Base-by-base conservation (phyloP, 2,797 vertebrate species). In the Poeciliopsis turneri region DNA sequence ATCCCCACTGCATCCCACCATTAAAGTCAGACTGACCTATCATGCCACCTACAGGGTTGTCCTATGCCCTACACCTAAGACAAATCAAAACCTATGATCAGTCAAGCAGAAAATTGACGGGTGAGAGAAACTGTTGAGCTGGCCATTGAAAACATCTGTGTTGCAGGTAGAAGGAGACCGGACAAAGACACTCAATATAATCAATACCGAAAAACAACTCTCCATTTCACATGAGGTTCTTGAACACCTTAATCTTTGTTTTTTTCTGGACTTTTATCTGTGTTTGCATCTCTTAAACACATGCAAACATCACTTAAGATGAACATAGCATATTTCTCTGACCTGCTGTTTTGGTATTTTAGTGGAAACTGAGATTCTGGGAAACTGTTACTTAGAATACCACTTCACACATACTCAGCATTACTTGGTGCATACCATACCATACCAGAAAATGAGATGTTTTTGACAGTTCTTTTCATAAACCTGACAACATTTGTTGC, bases 41-140 rank as follows among this genome's bases (percentile, higher is more conserved):
- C 2, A 0, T 23, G 72, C 84, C 84, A 83, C 76, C 83, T 82
- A 73, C 71, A 79, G 79, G 80, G 30, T 15, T 18, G 33, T 55
- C 8, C 28, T 57, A 12, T 74, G 76, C 36, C 41, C 23, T 0
- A 45, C 43, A 85, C n/a, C 72, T 68, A 68, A 78, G 30, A 30
- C 53, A 30, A 71, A 45, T 51, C 33, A 2, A 61, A 11, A 82
- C 79, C 78, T 3, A 39, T 79, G 23, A 30, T 25, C 57, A 84
- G 55, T 78, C 43, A 23, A 79, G 33, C 41, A 76, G 10, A 13
- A 79, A 81, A 49, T 69, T 30, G 53, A 77, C 15, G 28, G 23
- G 53, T 68, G 46, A n/a, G 80, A n/a, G 30, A 71, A 77, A 3
- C 0, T 15, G 82, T 84, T 72, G 78, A 18, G 51, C 28, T 46